A percentile compares a stretch with the other conserved stretches of the same genome.
Evolutionary conservation across 2,113 vertebrate species (phyloP).

Genomic region (Sylvietta virens): DNA sequence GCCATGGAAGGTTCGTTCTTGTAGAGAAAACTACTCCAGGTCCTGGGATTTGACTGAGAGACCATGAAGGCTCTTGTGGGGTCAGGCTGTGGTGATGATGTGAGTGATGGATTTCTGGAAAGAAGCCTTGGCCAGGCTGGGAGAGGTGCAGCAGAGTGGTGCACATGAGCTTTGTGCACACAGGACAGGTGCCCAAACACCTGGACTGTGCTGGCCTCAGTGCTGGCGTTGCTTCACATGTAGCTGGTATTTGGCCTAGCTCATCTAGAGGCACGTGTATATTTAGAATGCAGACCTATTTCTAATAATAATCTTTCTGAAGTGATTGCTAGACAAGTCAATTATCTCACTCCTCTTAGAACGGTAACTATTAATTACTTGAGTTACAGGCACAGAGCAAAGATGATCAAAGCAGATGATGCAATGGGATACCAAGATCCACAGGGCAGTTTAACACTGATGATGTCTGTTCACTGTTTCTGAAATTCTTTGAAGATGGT

Average conservation of each 20-base stretch:
- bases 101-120: not conserved
- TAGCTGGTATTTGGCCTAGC: not conserved
- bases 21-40: slow-evolving; percentile 69
- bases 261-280: not conserved
- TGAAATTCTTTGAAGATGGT: slow-evolving; percentile 2
- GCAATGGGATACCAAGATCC: not conserved
- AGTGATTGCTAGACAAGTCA: not conserved
- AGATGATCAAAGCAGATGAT: slow-evolving; percentile 15
- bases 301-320: not conserved
- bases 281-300: slow-evolving; percentile 4
- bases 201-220: not conserved
- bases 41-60: slow-evolving; percentile 81
- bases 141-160: not conserved
- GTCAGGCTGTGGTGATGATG: not conserved
- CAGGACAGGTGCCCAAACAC: not conserved
- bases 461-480: not conserved
- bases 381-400: not conserved
- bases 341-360: not conserved
- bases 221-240: fast-evolving
- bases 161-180: not conserved
- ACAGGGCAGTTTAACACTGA: not conserved
- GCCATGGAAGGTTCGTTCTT: slow-evolving; percentile 64
- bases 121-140: not conserved
- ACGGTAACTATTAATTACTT: not conserved
- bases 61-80: slow-evolving; percentile 1